Percentiles rank a stretch among this genome's conserved stretches.
Conservation (phyloP, 2,797 vertebrate species). For the Pteropus rufus region DNA sequence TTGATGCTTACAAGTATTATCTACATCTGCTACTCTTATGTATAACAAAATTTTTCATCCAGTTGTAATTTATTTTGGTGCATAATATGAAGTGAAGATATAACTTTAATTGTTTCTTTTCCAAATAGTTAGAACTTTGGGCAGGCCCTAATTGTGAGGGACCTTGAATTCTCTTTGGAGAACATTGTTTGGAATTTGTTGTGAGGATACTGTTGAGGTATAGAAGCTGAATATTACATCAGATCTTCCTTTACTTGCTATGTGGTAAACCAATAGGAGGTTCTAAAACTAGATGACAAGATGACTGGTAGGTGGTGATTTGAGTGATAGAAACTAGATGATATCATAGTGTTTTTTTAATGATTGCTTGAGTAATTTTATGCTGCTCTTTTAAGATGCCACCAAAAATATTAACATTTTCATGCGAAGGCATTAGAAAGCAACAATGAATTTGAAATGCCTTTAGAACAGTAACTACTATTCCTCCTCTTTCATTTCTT, state of each 20-base stretch:
- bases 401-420: not conserved
- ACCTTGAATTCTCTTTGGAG: constrained; percentile 7
- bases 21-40: not conserved
- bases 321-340: not conserved
- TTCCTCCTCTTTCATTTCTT: not conserved
- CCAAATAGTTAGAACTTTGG: not conserved
- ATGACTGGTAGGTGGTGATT: not conserved
- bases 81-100: not conserved
- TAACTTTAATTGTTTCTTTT: not conserved
- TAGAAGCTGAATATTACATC: not conserved
- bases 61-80: not conserved
- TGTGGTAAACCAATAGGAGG: not conserved
- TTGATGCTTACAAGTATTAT: not conserved
- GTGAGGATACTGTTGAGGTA: not conserved
- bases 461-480: not conserved
- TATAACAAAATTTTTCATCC: not conserved
- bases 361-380: not conserved
- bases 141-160: not conserved
- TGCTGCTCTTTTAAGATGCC: not conserved
- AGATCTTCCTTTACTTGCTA: not conserved
- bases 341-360: not conserved
- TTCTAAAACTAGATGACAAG: not conserved
- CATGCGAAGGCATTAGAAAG: not conserved
- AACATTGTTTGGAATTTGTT: not conserved
- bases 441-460: not conserved